phyloP scores from a whole-genome alignment of 2,888 invertebrate species.

The Cerastis leucographa region DNA sequence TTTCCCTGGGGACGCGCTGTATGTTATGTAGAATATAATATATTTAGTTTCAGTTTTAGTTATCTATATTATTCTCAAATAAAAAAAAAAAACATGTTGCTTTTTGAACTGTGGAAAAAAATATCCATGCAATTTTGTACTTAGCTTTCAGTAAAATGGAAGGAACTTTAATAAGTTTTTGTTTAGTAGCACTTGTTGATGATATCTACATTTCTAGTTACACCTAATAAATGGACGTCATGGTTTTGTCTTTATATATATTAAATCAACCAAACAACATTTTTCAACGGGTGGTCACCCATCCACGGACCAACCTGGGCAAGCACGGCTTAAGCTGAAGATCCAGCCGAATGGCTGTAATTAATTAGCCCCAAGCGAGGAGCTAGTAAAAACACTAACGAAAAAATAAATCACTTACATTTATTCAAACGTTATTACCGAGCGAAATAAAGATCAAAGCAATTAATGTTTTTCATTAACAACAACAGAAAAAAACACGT shows the following conservation, averaged over 20 bases:
- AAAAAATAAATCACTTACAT: background rate
- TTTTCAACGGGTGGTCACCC: too few relatives aligned
- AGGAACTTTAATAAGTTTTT: background rate
- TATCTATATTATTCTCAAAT: background rate
- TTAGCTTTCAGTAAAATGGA: background rate
- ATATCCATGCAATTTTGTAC: background rate
- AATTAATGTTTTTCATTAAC: background rate
- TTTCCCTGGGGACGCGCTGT: conserved; percentile 46
- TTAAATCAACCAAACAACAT: background rate
- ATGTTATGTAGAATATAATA: conserved; percentile 12
- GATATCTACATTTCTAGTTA: background rate
- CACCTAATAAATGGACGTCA: background rate
- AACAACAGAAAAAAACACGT: background rate
- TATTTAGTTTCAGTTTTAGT: conserved; percentile 3
- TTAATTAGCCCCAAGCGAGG: too few relatives aligned
- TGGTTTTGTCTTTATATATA: too few relatives aligned
- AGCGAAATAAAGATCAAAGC: background rate
- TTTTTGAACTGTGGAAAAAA: background rate
- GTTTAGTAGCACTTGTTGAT: background rate
- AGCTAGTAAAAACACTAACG: too few relatives aligned
- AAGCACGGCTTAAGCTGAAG: too few relatives aligned
- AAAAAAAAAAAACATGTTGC: background rate
- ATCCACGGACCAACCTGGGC: too few relatives aligned
- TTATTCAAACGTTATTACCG: background rate
- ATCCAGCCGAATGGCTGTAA: too few relatives aligned